phyloP scores from a whole-genome alignment of 2,113 vertebrate genomes.

The Columba janthina region DNA sequence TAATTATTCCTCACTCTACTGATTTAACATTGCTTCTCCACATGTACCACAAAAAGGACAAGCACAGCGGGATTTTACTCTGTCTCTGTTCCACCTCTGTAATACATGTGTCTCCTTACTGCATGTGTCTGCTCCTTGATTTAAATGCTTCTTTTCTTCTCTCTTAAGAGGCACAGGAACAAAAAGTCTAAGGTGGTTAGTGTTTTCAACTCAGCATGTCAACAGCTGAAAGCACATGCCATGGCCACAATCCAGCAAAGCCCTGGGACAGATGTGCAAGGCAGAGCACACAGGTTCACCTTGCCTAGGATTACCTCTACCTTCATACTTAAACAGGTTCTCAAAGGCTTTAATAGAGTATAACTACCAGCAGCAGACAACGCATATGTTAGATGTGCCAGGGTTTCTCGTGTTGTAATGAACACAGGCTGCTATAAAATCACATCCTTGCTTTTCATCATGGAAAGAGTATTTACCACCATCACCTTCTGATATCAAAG shows the following conservation, averaged over 20 bases:
- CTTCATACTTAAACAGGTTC: neutral
- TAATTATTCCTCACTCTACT: constrained; percentile 65
- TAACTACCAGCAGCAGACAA: neutral
- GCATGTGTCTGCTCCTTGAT: neutral
- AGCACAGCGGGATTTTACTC: constrained; percentile 66
- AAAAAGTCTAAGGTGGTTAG: neutral
- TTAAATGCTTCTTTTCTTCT: constrained; percentile 23
- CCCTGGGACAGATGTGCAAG: neutral
- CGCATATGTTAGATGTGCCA: accelerated
- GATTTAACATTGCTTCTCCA: constrained; percentile 62
- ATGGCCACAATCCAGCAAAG: neutral
- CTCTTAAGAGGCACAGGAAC: neutral
- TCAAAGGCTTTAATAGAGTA: neutral
- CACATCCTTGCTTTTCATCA: neutral
- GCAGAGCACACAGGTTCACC: neutral
- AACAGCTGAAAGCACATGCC: neutral
- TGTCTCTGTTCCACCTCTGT: constrained; percentile 20
- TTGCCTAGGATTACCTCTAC: accelerated
- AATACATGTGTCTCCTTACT: neutral
- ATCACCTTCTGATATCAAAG: neutral
- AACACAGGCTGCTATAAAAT: neutral
- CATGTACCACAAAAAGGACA: constrained; percentile 64
- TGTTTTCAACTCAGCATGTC: neutral
- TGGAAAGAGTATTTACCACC: neutral
- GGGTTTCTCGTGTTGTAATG: neutral